phyloP scores from a whole-genome alignment of 2,113 vertebrate species.

The Bubo bubo region DNA sequence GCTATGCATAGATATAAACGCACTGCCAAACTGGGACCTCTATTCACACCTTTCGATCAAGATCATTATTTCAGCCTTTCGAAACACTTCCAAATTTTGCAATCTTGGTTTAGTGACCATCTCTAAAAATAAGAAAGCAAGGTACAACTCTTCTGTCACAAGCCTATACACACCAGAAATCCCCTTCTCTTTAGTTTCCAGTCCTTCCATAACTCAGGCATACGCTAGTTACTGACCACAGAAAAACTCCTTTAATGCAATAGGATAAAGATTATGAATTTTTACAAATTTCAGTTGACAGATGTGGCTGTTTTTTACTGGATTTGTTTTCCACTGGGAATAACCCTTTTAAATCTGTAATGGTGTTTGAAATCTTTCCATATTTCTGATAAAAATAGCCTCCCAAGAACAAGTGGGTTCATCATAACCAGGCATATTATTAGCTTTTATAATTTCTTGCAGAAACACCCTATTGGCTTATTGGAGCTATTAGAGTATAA shows the following conservation, averaged over 20 bases:
- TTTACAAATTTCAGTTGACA: background rate
- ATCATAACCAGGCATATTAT: background rate
- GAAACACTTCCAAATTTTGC: background rate
- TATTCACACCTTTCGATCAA: background rate
- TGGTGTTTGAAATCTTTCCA: background rate
- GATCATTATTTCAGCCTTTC: background rate
- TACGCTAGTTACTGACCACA: background rate
- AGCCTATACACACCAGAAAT: background rate
- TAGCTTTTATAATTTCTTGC: background rate
- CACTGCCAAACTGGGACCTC: background rate
- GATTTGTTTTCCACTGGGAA: background rate
- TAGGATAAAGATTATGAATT: background rate
- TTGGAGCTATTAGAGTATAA: background rate
- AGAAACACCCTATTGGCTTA: background rate
- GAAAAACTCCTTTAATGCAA: background rate
- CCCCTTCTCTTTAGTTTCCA: background rate
- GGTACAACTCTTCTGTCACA: background rate
- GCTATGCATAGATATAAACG: accelerated
- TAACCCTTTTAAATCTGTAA: background rate
- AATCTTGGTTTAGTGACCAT: background rate
- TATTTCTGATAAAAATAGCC: background rate
- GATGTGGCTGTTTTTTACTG: background rate
- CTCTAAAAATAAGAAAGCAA: background rate
- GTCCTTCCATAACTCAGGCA: background rate
- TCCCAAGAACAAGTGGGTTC: background rate